A percentile compares a stretch with the other conserved stretches of the same genome.
Conservation (phyloP, 2,113 vertebrate genomes). For the Thamnophis sirtalis region DNA sequence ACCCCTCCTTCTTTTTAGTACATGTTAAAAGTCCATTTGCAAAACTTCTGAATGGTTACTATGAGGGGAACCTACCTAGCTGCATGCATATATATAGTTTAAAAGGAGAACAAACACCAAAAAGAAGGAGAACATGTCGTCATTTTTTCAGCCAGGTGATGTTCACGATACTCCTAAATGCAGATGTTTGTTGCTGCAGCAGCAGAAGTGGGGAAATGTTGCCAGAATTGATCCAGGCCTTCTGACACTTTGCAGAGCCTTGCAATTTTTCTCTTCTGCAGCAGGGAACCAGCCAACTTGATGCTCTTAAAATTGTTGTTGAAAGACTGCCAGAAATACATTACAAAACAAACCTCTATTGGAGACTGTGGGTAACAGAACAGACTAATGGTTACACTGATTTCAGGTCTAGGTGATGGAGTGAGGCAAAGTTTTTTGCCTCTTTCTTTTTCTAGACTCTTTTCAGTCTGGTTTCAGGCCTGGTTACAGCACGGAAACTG, state of each 20-base stretch:
- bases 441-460: too few relatives aligned
- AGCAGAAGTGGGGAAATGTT: neutral
- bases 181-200: neutral
- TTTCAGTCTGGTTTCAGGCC: too few relatives aligned
- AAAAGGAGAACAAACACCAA: neutral
- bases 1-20: neutral
- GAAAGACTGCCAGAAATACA: neutral
- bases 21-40: neutral
- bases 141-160: neutral
- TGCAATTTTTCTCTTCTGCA: neutral
- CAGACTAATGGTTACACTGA: neutral
- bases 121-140: neutral
- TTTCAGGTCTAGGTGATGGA: neutral
- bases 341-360: neutral
- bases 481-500: too few relatives aligned
- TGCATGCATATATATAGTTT: neutral
- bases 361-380: neutral
- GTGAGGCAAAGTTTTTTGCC: neutral
- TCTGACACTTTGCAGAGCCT: neutral
- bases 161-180: neutral
- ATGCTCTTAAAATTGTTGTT: neutral
- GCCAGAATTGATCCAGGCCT: neutral
- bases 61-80: neutral
- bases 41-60: neutral
- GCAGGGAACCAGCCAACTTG: neutral